phyloP scores from a whole-genome alignment of 1,140 invertebrate genomes.

The Caenorhabditis latens region DNA sequence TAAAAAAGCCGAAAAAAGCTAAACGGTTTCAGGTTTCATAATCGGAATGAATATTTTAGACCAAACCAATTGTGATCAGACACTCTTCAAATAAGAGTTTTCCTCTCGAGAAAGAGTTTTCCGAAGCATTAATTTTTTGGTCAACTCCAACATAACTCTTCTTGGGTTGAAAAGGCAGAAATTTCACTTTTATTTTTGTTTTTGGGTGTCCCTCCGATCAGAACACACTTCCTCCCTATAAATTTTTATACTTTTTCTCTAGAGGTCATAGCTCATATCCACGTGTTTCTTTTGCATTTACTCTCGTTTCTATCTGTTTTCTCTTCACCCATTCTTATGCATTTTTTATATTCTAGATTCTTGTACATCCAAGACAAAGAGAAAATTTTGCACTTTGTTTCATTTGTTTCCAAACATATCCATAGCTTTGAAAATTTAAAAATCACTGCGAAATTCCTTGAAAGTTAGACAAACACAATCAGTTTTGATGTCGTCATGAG shows the following conservation, averaged over 20 bases:
- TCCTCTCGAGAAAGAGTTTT: background rate
- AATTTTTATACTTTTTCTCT: background rate
- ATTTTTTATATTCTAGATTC: constrained; percentile 12
- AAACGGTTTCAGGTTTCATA: background rate
- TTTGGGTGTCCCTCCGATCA: background rate
- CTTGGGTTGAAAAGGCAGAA: no score
- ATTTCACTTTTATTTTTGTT: no score
- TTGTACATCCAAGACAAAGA: no score
- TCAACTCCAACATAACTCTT: no score
- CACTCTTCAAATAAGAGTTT: background rate
- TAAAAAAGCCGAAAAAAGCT: background rate
- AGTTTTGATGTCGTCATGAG: constrained; percentile 8
- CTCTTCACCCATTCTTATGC: constrained; percentile 22
- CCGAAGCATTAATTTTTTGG: no score
- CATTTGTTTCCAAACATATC: no score
- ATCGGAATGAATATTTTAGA: background rate
- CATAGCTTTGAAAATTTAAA: no score
- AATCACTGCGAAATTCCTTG: background rate
- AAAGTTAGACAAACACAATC: background rate
- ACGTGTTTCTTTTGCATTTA: constrained; percentile 10
- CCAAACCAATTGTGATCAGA: background rate
- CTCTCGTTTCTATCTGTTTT: background rate
- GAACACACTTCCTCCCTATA: background rate
- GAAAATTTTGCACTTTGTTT: background rate
- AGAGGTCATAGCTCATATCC: background rate